Conservation (phyloP, 2,113 vertebrate genomes). For the Serranochromis macrocephalus region DNA sequence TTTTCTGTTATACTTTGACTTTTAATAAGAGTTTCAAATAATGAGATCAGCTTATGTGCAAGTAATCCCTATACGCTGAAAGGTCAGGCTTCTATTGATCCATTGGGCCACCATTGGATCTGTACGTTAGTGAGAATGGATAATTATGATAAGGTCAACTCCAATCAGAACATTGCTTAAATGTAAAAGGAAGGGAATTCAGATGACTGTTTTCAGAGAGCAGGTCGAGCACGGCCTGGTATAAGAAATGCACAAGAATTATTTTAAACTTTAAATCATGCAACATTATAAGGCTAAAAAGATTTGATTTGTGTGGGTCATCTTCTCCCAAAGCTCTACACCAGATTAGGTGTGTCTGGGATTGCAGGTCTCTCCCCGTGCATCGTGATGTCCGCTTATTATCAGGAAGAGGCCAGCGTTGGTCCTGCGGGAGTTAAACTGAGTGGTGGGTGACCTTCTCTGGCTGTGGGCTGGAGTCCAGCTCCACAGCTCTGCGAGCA, state of each 20-base stretch:
- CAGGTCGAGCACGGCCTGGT: background rate
- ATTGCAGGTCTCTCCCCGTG: background rate
- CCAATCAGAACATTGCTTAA: background rate
- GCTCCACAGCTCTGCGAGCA: slow-evolving; percentile 43
- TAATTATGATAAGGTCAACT: background rate
- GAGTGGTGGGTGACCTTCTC: slow-evolving; percentile 56
- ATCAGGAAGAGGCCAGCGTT: slow-evolving; percentile 1
- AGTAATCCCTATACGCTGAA: background rate
- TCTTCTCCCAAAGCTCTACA: background rate
- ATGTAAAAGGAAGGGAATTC: background rate
- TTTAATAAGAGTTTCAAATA: background rate
- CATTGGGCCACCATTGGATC: background rate
- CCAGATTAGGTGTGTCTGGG: background rate
- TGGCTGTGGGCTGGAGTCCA: slow-evolving; percentile 43
- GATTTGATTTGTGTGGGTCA: background rate
- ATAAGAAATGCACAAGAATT: background rate
- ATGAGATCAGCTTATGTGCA: background rate
- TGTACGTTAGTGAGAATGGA: background rate
- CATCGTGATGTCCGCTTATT: slow-evolving; percentile 14
- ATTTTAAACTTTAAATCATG: background rate
- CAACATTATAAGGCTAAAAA: background rate
- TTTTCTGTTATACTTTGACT: background rate
- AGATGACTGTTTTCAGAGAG: background rate
- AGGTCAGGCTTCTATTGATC: background rate
- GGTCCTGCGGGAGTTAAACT: slow-evolving; percentile 24